A percentile compares a stretch with the other conserved stretches of the same genome.
These are phyloP conservation scores for Archips crataeganus DNA, from an alignment of 2,888 invertebrate species.

Conservation along the genomic window DNA sequence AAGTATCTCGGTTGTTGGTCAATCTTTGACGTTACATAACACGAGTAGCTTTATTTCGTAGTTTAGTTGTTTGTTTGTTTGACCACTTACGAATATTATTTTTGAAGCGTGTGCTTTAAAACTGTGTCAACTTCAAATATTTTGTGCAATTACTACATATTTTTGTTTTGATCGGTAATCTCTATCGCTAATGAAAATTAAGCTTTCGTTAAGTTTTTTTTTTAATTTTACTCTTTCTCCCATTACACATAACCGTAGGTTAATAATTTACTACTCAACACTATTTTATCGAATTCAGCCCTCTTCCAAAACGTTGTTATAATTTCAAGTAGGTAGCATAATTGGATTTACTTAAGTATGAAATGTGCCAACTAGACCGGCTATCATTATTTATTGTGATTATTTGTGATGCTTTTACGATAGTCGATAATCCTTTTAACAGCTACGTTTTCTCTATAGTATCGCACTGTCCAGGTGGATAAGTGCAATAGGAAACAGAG, in stretches of 20 bases:
- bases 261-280: no score
- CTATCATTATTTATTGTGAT: no score
- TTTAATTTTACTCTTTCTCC: background rate
- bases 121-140: slow-evolving; percentile 14
- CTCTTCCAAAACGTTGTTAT: no score
- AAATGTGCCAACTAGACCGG: no score
- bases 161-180: background rate
- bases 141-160: background rate
- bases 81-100: slow-evolving; percentile 1
- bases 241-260: no score
- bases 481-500: slow-evolving; percentile 8
- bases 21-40: slow-evolving; percentile 36
- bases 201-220: background rate
- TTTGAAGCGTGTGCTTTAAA: slow-evolving; percentile 6
- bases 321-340: no score
- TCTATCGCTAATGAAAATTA: background rate
- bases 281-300: no score
- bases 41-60: slow-evolving; percentile 20
- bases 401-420: no score
- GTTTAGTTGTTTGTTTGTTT: slow-evolving; percentile 25
- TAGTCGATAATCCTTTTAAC: no score
- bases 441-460: background rate
- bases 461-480: background rate
- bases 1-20: slow-evolving; percentile 39
- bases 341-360: no score